Base-by-base conservation (phyloP, 1,140 invertebrate species). In the Aphelinus atriplicis region DNA sequence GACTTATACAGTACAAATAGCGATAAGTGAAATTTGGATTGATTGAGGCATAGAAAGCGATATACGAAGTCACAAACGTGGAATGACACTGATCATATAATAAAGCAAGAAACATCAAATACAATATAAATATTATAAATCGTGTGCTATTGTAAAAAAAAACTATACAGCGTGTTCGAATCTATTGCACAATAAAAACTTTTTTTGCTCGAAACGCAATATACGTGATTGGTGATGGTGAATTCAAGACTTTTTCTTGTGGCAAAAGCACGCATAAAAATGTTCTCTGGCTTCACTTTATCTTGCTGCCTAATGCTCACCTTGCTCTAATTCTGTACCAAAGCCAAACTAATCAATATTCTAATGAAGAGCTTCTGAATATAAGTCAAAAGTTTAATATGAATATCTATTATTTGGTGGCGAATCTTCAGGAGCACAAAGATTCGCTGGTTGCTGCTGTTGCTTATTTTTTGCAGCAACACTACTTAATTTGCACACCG, bases 401-500 rank as follows among this genome's bases (percentile, higher is more conserved):
- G 47, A 66, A 45, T 71, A 75, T 70, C 61, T 50, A 42, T 55
- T 82, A 57, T 80, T 81, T 53, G 81, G 79, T 64, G 82, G 80
- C 1, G 79, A 48, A 48, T 79, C 73, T 62, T 73, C 77, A 67
- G 77, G 75, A 58, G 70, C 77, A 68, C 76, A 79, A 75, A 78
- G 71, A 77, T 76, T 78, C 7, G 79, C 74, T 9, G 78, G 78
- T 3, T 75, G 60, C 63, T 73, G 26, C 70, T 84, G 75, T 70
- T 78, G 58, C 64, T 79, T 67, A 77, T 76, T 73, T 71, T 74
- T 80, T 79, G 82, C 61, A 79, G 73, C 77, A 71, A 80, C 58
- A 80, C 81, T 64, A 77, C 69, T 3, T 6, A 78, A 78, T 47
- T 78, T 78, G 47, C 80, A 73, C 60, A 85, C 78, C 7, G 80